Evolutionary conservation across 2,888 invertebrate species (phyloP).

Genomic region (Clitarchus hookeri): DNA sequence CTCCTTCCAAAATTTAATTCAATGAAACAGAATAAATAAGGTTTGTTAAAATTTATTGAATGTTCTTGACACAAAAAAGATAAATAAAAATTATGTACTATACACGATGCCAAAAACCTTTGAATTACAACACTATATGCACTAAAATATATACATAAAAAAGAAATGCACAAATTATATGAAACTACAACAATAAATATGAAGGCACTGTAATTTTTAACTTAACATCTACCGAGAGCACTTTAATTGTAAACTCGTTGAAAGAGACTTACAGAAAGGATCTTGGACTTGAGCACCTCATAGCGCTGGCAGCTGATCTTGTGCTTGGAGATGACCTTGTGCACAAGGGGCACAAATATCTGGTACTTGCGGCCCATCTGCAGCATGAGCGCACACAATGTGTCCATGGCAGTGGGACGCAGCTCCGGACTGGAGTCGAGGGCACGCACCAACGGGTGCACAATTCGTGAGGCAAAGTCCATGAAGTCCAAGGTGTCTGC

Average conservation of each 20-base stretch:
- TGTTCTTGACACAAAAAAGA: too few relatives aligned
- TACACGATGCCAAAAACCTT: too few relatives aligned
- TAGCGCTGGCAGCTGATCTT: slow-evolving; percentile 77
- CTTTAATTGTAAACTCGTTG: neutral
- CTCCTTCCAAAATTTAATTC: too few relatives aligned
- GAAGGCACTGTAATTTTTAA: too few relatives aligned
- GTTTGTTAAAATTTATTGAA: too few relatives aligned
- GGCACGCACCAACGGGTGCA: slow-evolving; percentile 90
- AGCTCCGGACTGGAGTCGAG: slow-evolving; percentile 80
- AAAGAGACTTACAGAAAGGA: slow-evolving; percentile 61
- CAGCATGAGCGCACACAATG: slow-evolving; percentile 81
- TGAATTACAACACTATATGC: too few relatives aligned
- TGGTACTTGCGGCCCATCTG: slow-evolving; percentile 90
- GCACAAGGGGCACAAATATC: slow-evolving; percentile 91
- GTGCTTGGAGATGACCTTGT: slow-evolving; percentile 79
- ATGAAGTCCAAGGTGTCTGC: slow-evolving; percentile 90
- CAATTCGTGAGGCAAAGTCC: slow-evolving; percentile 89
- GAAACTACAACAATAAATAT: too few relatives aligned
- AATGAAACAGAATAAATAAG: too few relatives aligned
- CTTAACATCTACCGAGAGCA: too few relatives aligned
- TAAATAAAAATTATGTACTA: too few relatives aligned
- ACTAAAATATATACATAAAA: too few relatives aligned
- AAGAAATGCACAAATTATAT: too few relatives aligned
- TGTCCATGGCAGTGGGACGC: slow-evolving; percentile 84
- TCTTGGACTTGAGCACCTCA: slow-evolving; percentile 74